Evolutionary conservation across 1,140 invertebrate species (phyloP), one percentile per base, ranked within the genome.

Genomic region (Pygmarrhopalites habei): DNA sequence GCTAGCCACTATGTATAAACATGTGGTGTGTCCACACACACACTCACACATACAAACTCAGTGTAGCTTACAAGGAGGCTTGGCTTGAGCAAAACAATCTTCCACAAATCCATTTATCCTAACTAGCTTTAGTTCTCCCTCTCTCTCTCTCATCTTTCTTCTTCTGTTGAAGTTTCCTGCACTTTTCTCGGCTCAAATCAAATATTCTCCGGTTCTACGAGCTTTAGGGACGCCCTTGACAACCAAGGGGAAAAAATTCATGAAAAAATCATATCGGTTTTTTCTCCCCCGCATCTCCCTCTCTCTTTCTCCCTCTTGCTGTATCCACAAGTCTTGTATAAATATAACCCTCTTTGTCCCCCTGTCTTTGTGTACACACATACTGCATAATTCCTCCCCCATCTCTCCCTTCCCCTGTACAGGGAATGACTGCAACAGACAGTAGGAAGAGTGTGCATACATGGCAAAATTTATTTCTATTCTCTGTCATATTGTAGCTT

Each of bases 81-180:
- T 15, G 32, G 32, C 32, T 35, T 35, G 5, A 15, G 5, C 32
- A 5, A 35, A 56, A 56, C 29, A 56, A 56, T 56, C 53, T 21
- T 56, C 32, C 53, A 32, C 52, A 68, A 68, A 68, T 68, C 66
- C 66, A 68, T 68, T 68, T 68, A 68, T 55, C 62, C 62, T 68
- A 64, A 64, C 66, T 64, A 68, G 62, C 66, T 64, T 68, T 52
- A 61, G 44, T 60, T 47, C 59, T 49, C 47, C 30, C 39, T 51
- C 41, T 52, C 21, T 26, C 28, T 61, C 51, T 43, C 43, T n/a
- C n/a, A n/a, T n/a, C n/a, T n/a, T n/a, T n/a, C n/a, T n/a, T 60
- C 28, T 29, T 53, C 19, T 44, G 49, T 56, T 49, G 28, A 29
- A 59, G 29, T 53, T 47, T 52, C 19, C 35, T 59, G 30, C 51